phyloP scores from a whole-genome alignment of 2,888 invertebrate species.

The Masnerella sp. region DNA sequence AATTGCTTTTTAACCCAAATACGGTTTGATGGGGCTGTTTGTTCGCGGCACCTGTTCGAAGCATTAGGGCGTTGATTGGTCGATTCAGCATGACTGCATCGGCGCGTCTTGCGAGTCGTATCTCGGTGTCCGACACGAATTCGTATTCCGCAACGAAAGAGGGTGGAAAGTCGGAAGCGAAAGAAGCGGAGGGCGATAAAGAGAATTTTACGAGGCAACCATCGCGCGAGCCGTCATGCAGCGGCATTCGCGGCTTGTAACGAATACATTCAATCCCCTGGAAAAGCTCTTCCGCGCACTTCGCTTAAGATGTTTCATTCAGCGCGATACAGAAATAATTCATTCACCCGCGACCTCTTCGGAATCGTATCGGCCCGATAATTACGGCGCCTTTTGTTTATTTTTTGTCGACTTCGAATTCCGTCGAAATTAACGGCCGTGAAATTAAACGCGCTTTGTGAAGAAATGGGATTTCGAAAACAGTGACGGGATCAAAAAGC shows the following conservation, averaged over 20 bases:
- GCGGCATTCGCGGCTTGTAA: conserved; percentile 63
- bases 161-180: conserved; percentile 45
- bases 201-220: conserved; percentile 58
- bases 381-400: no score
- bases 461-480: no score
- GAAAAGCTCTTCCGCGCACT: conserved; percentile 47
- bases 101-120: conserved; percentile 37
- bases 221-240: conserved; percentile 52
- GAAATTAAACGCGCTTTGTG: no score
- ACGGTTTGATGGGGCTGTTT: conserved; percentile 37
- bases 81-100: conserved; percentile 58
- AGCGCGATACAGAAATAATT: conserved; percentile 48
- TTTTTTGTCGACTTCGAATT: no score
- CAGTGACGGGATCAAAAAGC: no score
- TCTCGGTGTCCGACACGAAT: conserved; percentile 48
- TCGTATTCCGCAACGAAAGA: conserved; percentile 57
- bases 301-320: conserved; percentile 55
- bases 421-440: no score
- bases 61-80: conserved; percentile 55
- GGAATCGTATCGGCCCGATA: no score
- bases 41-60: conserved; percentile 31
- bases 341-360: conserved; percentile 48
- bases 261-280: conserved; percentile 63
- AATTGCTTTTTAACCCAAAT: conserved; percentile 20
- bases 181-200: conserved; percentile 55